phyloP scores from a whole-genome alignment of 2,888 invertebrate species.

The Rosalia funebris region DNA sequence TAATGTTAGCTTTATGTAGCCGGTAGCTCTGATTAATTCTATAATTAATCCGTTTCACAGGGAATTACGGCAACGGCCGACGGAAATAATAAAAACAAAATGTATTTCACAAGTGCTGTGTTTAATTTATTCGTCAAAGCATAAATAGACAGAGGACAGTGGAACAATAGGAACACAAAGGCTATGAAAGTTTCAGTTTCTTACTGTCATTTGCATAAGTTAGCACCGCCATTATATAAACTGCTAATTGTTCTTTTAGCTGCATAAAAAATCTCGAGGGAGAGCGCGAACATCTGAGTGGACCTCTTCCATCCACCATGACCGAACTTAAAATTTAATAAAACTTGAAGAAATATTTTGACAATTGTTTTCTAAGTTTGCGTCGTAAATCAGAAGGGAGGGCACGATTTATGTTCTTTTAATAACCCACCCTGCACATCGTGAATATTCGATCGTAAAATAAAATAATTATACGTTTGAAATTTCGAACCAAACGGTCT shows the following conservation, averaged over 20 bases:
- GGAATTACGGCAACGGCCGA: background rate
- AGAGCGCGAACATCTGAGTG: slow-evolving; percentile 18
- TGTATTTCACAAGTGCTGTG: background rate
- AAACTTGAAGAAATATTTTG: slow-evolving; percentile 47
- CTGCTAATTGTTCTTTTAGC: slow-evolving; percentile 25
- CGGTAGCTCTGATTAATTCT: background rate
- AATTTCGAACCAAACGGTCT: slow-evolving; percentile 22
- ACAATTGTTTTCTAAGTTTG: slow-evolving; percentile 45
- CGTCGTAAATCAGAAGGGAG: slow-evolving; percentile 44
- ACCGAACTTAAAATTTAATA: slow-evolving; percentile 42
- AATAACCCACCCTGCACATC: slow-evolving; percentile 44
- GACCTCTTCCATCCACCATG: slow-evolving; percentile 7
- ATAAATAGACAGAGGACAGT: slow-evolving; percentile 8
- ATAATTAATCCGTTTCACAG: background rate
- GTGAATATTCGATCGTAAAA: slow-evolving; percentile 30
- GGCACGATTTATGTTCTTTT: slow-evolving; percentile 47
- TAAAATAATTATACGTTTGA: slow-evolving; percentile 32
- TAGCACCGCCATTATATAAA: slow-evolving; percentile 31
- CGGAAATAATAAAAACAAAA: background rate
- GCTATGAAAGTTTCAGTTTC: slow-evolving; percentile 28
- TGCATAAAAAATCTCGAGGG: slow-evolving; percentile 22
- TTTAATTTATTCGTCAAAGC: slow-evolving; percentile 4
- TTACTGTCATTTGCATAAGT: slow-evolving; percentile 34
- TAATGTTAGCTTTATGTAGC: too few species aligned
- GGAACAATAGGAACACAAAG: slow-evolving; percentile 8